Percentiles rank a stretch among this genome's conserved stretches.
These are phyloP conservation scores for Pelodytes ibericus DNA, from an alignment of 2,797 vertebrate species.

Conservation along the genomic window DNA sequence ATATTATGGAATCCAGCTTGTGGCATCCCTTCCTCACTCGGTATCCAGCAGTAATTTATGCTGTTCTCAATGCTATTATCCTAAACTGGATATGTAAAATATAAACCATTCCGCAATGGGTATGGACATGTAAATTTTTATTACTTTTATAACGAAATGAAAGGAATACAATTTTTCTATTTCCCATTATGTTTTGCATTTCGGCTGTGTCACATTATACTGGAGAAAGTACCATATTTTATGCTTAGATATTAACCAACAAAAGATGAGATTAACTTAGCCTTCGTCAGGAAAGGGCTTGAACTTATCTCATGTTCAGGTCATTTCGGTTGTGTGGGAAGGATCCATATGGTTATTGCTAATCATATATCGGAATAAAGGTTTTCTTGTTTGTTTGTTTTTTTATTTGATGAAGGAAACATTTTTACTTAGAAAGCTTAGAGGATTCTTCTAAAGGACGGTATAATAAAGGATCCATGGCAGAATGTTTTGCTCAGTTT, in stretches of 20 bases:
- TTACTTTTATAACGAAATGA: conserved; percentile 64
- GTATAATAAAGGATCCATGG: too few species aligned
- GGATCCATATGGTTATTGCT: background rate
- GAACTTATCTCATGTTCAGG: too few species aligned
- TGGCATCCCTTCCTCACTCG: conserved; percentile 41
- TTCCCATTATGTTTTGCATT: conserved; percentile 64
- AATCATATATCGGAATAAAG: too few species aligned
- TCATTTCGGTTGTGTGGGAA: background rate
- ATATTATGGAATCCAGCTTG: conserved; percentile 65
- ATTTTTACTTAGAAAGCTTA: too few species aligned
- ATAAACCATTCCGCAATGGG: conserved; percentile 68
- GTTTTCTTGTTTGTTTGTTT: too few species aligned
- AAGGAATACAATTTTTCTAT: conserved; percentile 67
- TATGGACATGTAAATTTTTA: conserved; percentile 62
- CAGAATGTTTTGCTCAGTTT: too few species aligned
- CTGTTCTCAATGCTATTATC: conserved; percentile 65
- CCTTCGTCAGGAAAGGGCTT: background rate
- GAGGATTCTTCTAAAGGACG: too few species aligned
- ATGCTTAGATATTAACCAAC: conserved; percentile 52
- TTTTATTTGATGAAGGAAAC: too few species aligned
- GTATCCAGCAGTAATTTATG: conserved; percentile 67
- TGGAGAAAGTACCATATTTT: conserved; percentile 49
- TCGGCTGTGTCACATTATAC: conserved; percentile 48
- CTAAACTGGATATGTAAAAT: conserved; percentile 62
- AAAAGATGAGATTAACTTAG: conserved; percentile 47